These are phyloP conservation scores for Zhengitettix transpicula DNA, from an alignment of 2,888 invertebrate genomes.

Conservation along the genomic window DNA sequence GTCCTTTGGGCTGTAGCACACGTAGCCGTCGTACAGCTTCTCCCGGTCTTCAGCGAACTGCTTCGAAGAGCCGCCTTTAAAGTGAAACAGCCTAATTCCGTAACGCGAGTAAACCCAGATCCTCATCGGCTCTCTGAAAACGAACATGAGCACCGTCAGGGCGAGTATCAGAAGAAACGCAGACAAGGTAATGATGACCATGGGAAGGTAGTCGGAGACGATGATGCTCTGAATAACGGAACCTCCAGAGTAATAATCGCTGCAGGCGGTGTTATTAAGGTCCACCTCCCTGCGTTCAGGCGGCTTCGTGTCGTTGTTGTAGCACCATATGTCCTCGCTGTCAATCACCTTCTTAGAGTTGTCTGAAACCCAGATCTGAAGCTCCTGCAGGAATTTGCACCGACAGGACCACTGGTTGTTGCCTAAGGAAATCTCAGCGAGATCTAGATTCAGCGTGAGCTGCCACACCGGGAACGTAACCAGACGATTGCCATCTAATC, in stretches of 20 bases:
- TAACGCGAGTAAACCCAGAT: constrained; percentile 79
- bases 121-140: constrained; percentile 70
- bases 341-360: constrained; percentile 67
- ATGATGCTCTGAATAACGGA: constrained; percentile 69
- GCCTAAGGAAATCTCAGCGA: constrained; percentile 60
- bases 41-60: constrained; percentile 54
- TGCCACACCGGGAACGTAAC: constrained; percentile 67
- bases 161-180: constrained; percentile 61
- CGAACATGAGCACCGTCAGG: constrained; percentile 58
- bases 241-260: constrained; percentile 70
- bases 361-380: constrained; percentile 67
- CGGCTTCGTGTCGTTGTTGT: constrained; percentile 55
- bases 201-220: constrained; percentile 68
- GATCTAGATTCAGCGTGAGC: constrained; percentile 45
- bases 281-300: constrained; percentile 64
- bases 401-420: constrained; percentile 82
- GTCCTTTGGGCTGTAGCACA: constrained; percentile 83
- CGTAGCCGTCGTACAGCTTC: constrained; percentile 81
- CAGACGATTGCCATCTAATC: constrained; percentile 71
- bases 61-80: constrained; percentile 40
- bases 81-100: constrained; percentile 61
- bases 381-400: constrained; percentile 72
- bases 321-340: constrained; percentile 63
- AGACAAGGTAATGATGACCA: constrained; percentile 64
- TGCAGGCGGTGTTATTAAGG: constrained; percentile 71